Conservation (phyloP, 2,888 invertebrate species). For the Sminthurides aquaticus region DNA sequence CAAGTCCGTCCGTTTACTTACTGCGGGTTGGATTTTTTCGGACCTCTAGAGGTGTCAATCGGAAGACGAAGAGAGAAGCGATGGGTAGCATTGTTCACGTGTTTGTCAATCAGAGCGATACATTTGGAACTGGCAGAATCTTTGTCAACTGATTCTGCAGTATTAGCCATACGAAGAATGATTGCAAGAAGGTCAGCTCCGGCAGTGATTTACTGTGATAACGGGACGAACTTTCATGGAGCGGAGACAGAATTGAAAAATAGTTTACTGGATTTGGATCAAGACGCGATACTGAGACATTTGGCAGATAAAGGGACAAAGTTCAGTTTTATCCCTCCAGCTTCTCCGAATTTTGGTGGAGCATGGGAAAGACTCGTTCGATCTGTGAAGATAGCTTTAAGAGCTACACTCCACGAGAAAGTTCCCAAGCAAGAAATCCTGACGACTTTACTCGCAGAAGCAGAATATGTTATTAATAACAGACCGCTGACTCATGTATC, state of each 20-base stretch:
- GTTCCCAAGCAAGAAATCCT: conserved; percentile 20
- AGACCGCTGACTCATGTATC: conserved; percentile 43
- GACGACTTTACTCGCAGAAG: conserved; percentile 19
- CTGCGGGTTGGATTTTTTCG: conserved; percentile 12
- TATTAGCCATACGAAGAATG: conserved; percentile 1
- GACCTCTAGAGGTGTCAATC: conserved; percentile 7
- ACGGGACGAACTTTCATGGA: not conserved
- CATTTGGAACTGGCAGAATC: conserved; percentile 14
- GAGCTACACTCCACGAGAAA: conserved; percentile 10
- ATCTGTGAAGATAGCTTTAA: conserved; percentile 15
- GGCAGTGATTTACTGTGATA: not conserved
- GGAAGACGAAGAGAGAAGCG: conserved; percentile 11
- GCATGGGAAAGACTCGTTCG: conserved; percentile 18
- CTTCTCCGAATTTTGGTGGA: conserved; percentile 5
- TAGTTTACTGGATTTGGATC: not conserved
- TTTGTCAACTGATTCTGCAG: conserved; percentile 6
- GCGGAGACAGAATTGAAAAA: not conserved
- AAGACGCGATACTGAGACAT: not conserved
- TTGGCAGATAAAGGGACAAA: not conserved
- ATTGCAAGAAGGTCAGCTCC: not conserved
- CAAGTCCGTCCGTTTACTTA: conserved; percentile 12
- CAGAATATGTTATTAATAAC: conserved; percentile 36
- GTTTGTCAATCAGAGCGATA: conserved; percentile 19
- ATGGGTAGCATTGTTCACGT: conserved; percentile 19
- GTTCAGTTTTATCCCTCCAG: not conserved